Percentiles rank a stretch among this genome's conserved stretches.
Evolutionary conservation across 2,888 invertebrate genomes (phyloP).

Genomic region (Drosophila mettleri): DNA sequence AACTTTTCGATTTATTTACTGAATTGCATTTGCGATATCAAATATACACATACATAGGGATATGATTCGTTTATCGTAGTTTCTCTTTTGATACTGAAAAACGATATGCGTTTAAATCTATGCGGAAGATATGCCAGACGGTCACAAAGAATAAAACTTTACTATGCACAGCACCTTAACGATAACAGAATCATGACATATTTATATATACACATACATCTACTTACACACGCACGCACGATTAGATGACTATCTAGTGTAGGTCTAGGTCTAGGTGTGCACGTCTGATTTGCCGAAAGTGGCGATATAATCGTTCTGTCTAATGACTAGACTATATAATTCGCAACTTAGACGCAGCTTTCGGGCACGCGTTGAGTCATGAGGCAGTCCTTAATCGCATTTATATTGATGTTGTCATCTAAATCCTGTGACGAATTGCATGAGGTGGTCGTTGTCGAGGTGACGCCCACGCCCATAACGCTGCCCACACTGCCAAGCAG

Average conservation of each 20-base stretch:
- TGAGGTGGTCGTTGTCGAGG: slow-evolving; percentile 79
- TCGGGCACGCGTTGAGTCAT: slow-evolving; percentile 95
- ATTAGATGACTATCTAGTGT: slow-evolving; percentile 23
- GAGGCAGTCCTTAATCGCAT: slow-evolving; percentile 94
- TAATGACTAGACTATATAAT: slow-evolving; percentile 26
- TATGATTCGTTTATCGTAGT: slow-evolving; percentile 6
- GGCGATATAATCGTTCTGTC: neutral
- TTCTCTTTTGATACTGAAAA: slow-evolving; percentile 30
- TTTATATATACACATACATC: slow-evolving; percentile 27
- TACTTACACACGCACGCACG: slow-evolving; percentile 24
- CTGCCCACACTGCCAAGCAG: slow-evolving; percentile 75
- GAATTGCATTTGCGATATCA: neutral
- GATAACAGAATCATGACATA: slow-evolving; percentile 36
- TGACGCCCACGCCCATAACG: slow-evolving; percentile 62
- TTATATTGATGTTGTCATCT: slow-evolving; percentile 89
- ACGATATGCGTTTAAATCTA: slow-evolving; percentile 50
- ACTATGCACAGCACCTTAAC: slow-evolving; percentile 62
- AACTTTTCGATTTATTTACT: slow-evolving; percentile 7
- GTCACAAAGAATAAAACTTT: slow-evolving; percentile 19
- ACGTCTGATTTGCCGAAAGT: slow-evolving; percentile 1
- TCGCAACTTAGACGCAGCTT: slow-evolving; percentile 90
- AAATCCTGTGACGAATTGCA: slow-evolving; percentile 84
- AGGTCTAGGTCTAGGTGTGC: slow-evolving; percentile 4
- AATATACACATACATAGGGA: neutral
- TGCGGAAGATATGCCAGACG: slow-evolving; percentile 20